These are phyloP conservation scores for Glaucopsyche alexis DNA, from an alignment of 2,888 invertebrate species.

Conservation along the genomic window DNA sequence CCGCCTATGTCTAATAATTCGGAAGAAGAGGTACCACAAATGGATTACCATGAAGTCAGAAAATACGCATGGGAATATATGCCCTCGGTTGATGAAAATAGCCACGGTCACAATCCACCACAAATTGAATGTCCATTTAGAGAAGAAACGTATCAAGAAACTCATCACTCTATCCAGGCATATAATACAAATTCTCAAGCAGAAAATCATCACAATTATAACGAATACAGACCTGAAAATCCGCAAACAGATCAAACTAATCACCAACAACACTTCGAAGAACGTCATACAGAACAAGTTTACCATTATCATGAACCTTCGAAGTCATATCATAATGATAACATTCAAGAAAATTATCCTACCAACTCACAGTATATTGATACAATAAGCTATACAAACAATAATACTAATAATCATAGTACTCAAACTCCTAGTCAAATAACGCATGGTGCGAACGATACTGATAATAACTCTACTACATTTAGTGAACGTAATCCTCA, in stretches of 20 bases:
- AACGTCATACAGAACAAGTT: conserved; percentile 28
- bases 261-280: conserved; percentile 16
- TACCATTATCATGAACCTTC: conserved; percentile 23
- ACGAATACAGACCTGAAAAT: conserved; percentile 15
- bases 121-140: conserved; percentile 35
- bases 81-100: conserved; percentile 40
- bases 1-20: conserved; percentile 52
- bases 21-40: conserved; percentile 42
- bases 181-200: conserved; percentile 38
- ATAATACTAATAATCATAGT: neutral
- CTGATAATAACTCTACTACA: neutral
- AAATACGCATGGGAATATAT: conserved; percentile 62
- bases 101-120: conserved; percentile 40
- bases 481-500: neutral
- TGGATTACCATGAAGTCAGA: conserved; percentile 55
- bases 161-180: conserved; percentile 35
- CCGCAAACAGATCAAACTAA: neutral
- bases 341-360: neutral
- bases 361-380: neutral
- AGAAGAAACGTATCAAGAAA: conserved; percentile 32
- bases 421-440: conserved; percentile 17
- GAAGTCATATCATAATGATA: neutral
- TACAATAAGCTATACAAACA: neutral
- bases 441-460: neutral
- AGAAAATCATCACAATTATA: conserved; percentile 38